Evolutionary conservation across 2,888 invertebrate genomes (phyloP).

Genomic region (Lissonota sp.): DNA sequence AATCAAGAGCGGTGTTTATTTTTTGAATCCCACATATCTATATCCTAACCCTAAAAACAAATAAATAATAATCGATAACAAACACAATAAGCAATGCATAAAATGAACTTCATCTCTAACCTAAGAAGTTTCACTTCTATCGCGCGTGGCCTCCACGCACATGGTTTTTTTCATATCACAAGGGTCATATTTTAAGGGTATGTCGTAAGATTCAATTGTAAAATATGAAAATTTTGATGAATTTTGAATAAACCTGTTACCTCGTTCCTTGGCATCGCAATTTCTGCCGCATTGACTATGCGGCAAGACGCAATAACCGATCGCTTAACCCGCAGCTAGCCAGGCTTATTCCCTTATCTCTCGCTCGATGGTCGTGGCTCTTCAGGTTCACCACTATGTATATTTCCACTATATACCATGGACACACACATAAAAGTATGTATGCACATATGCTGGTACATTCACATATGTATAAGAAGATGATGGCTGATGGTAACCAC

Average conservation of each 20-base stretch:
- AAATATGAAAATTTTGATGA: neutral
- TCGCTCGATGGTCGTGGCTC: constrained; percentile 18
- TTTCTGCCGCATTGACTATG: constrained; percentile 58
- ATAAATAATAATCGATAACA: no score
- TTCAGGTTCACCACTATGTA: constrained; percentile 15
- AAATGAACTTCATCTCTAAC: no score
- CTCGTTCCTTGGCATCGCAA: constrained; percentile 65
- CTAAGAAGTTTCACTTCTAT: no score
- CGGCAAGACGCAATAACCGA: constrained; percentile 63
- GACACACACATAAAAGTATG: constrained; percentile 18
- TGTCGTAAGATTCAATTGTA: no score
- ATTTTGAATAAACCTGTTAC: constrained; percentile 66
- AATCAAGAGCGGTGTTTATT: no score
- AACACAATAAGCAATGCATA: no score
- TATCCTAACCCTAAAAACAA: no score
- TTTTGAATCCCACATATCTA: no score
- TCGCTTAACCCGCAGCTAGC: constrained; percentile 59
- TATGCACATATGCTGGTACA: neutral
- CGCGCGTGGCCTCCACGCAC: no score
- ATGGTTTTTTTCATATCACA: no score
- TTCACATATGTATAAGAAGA: no score
- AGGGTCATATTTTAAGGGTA: no score
- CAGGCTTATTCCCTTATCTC: constrained; percentile 20
- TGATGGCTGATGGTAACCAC: constrained; percentile 29
- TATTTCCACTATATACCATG: neutral